Evolutionary conservation across 2,888 invertebrate species (phyloP), one percentile per base, ranked within the genome.

Genomic region (Drepana falcataria): DNA sequence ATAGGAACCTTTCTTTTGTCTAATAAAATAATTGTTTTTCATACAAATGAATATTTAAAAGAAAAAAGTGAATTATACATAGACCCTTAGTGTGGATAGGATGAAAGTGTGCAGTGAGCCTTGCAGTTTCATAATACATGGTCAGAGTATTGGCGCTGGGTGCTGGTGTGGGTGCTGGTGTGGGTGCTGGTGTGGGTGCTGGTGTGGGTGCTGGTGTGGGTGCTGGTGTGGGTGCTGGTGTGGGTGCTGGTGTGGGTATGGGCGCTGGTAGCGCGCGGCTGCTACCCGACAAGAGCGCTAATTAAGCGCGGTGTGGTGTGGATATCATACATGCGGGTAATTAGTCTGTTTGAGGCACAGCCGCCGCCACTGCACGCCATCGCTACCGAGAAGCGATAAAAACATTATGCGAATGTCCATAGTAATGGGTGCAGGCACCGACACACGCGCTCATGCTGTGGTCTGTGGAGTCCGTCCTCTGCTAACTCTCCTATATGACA

Each of bases 241-340:
- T 21, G 21, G 21, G 21, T 21, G 34, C 5, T 48, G 34, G 3
- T 34, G 33, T 21, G 33, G 48, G 33, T 5, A 5, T 34, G 1
- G 4, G 48, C 33, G 34, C 33, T 4, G 21, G 21, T 21, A 21
- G 21, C 21, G 21, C 21, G 21, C 21, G 21, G 21, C 21, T 21
- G 21, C 21, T 21, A 21, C 21, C 34, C 33, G 21, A 4, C 48
- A 3, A 33, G 48, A 34, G 33, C 3, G 33, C 4, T 48, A 48
- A 40, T 6, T 21, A 49, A 40, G 6, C 21, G 4, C 21, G 34
- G 5, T 2, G 9, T n/a, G 7, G 37, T 49, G 37, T 51, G 40
- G 51, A 40, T 51, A 51, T 51, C 51, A 9, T 51, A 51, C 37
- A 51, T 51, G 51, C 51, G 51, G 51, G 51, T 51, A 51, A 51